Evolutionary conservation across 2,888 invertebrate genomes (phyloP), one percentile per base, ranked within the genome.

Genomic region (Calameuta idolon): DNA sequence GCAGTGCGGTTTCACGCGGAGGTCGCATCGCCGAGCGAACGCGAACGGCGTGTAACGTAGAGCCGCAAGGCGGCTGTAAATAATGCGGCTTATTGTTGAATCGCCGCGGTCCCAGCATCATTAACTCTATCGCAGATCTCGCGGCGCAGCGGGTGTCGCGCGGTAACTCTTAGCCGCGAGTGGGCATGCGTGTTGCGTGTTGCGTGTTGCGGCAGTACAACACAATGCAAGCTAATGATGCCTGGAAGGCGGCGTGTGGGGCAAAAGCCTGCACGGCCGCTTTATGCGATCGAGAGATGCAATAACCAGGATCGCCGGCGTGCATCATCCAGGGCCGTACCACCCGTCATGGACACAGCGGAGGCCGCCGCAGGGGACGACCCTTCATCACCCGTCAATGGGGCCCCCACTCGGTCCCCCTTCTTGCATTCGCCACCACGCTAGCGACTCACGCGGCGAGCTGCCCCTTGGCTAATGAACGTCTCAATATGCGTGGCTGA

Each of bases 41-140:
- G 77, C 71, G 71, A 73, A 76, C 76, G 75, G 77, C 76, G 75
- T 69, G 69, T 69, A 79, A 77, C 76, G 76, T 55, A 55, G 76
- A 34, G 83, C 71, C 34, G 34, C 82, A 81, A 84, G 82, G 80
- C 80, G 85, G 85, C 86, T 85, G 88, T 90, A 89, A 90, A 90
- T 90, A 90, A 89, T 85, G 86, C 87, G 87, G 85, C 87, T 89
- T 89, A 89, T 90, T 90, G 90, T 89, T 87, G 88, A 85, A 86
- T 85, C 85, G 86, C 86, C 85, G 84, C 83, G 85, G 86, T 85
- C 86, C 85, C 86, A 83, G 88, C 87, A 87, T 90, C 90, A 90
- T 90, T 90, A 90, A 90, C 89, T 88, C 89, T 90, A 90, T 90
- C 90, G 89, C 83, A 84, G 87, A 90, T 90, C 90, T 89, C 85